Evolutionary conservation across 35 echinoderm and acorn worm genomes (phyloP).

Genomic region (Apostichopus californicus): DNA sequence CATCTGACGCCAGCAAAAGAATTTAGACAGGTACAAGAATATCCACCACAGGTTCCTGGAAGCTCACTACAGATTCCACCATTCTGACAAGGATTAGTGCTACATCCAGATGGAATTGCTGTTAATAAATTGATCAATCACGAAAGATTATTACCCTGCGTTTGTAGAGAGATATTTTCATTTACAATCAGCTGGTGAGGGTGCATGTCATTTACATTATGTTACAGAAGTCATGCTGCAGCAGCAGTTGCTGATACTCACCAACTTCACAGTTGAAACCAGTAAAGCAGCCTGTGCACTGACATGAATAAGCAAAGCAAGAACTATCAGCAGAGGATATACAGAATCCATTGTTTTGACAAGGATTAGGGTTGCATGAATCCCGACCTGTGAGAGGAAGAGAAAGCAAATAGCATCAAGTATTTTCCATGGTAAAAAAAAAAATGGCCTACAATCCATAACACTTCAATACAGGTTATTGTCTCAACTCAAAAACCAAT

Average conservation of each 20-base stretch:
- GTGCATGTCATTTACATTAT: too few species aligned
- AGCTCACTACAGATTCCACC: slow-evolving; percentile 61
- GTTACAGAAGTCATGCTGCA: background rate
- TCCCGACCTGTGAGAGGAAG: slow-evolving; percentile 3
- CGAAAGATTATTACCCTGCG: too few species aligned
- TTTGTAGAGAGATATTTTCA: too few species aligned
- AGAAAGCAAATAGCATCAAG: background rate
- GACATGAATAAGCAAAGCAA: slow-evolving; percentile 75
- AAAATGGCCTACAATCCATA: too few species aligned
- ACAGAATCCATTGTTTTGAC: slow-evolving; percentile 70
- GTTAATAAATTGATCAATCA: background rate
- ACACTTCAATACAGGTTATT: too few species aligned
- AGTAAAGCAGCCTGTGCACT: slow-evolving; percentile 76
- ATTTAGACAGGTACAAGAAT: slow-evolving; percentile 64
- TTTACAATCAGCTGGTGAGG: too few species aligned
- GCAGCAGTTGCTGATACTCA: slow-evolving; percentile 38
- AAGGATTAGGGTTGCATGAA: slow-evolving; percentile 78
- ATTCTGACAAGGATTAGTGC: slow-evolving; percentile 75
- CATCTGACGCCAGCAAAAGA: slow-evolving; percentile 79
- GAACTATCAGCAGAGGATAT: slow-evolving; percentile 11
- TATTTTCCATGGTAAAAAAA: too few species aligned
- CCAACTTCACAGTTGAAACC: slow-evolving; percentile 88
- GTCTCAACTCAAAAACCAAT: too few species aligned
- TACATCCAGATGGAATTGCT: slow-evolving; percentile 71
- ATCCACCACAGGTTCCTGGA: slow-evolving; percentile 67